phyloP scores from a whole-genome alignment of 2,797 vertebrate species.

The Tadarida brasiliensis region DNA sequence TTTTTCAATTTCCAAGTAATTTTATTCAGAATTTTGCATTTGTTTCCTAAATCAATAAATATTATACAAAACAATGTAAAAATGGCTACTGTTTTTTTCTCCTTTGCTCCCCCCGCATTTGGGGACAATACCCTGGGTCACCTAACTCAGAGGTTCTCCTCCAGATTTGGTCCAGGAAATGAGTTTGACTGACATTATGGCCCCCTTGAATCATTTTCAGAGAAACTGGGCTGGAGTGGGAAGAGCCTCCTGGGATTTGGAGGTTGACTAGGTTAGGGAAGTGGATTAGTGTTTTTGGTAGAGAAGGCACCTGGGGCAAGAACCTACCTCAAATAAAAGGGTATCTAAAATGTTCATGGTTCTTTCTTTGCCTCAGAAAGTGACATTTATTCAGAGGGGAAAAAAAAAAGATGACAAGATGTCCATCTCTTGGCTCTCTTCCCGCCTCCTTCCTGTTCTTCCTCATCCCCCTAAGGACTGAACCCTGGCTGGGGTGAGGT shows the following conservation, averaged over 20 bases:
- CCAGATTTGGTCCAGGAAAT: slow-evolving; percentile 80
- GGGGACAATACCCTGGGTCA: slow-evolving; percentile 58
- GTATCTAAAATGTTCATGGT: slow-evolving; percentile 83
- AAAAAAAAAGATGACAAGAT: slow-evolving; percentile 82
- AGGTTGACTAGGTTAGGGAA: slow-evolving; percentile 67
- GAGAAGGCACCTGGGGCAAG: slow-evolving; percentile 77
- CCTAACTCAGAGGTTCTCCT: background rate
- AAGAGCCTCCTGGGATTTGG: slow-evolving; percentile 53
- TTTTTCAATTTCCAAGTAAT: slow-evolving; percentile 83
- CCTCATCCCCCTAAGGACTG: slow-evolving; percentile 52
- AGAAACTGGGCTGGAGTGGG: slow-evolving; percentile 56
- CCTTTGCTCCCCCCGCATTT: slow-evolving; percentile 73
- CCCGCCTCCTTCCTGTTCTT: slow-evolving; percentile 74
- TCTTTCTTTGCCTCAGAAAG: slow-evolving; percentile 87
- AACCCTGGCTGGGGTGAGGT: slow-evolving; percentile 39
- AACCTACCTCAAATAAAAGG: slow-evolving; percentile 82
- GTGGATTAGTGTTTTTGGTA: slow-evolving; percentile 80
- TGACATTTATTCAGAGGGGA: slow-evolving; percentile 88
- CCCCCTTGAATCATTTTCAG: slow-evolving; percentile 43
- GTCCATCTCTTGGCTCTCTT: slow-evolving; percentile 83
- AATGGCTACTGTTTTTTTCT: slow-evolving; percentile 84
- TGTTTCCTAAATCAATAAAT: slow-evolving; percentile 88
- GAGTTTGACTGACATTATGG: slow-evolving; percentile 40
- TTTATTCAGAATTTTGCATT: slow-evolving; percentile 86
- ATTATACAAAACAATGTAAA: slow-evolving; percentile 89